A percentile compares a stretch with the other conserved stretches of the same genome.
phyloP scores from a whole-genome alignment of 1,140 invertebrate species.

The Centruroides sculpturatus region DNA sequence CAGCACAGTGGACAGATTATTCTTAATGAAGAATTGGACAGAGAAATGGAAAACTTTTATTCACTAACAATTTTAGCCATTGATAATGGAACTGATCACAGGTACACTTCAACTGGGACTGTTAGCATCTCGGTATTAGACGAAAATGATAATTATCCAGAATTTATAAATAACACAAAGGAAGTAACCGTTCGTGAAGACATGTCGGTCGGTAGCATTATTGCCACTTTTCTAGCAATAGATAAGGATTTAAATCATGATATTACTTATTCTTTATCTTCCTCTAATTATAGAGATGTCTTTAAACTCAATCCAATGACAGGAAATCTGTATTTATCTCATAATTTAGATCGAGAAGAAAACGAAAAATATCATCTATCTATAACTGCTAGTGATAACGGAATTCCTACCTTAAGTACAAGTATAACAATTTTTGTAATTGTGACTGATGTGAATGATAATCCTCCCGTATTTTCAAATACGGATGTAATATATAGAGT shows the following conservation, averaged over 20 bases:
- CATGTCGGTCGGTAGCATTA: slow-evolving; percentile 56
- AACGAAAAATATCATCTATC: slow-evolving; percentile 59
- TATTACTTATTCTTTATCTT: slow-evolving; percentile 65
- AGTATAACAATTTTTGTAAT: slow-evolving; percentile 59
- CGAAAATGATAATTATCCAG: slow-evolving; percentile 57
- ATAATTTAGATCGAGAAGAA: slow-evolving; percentile 77
- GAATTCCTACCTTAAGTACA: slow-evolving; percentile 62
- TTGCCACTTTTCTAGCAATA: slow-evolving; percentile 69
- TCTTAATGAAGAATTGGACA: slow-evolving; percentile 57
- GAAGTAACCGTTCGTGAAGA: slow-evolving; percentile 58
- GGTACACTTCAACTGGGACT: background rate
- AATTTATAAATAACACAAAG: background rate
- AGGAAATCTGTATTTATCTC: slow-evolving; percentile 73
- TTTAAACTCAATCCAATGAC: slow-evolving; percentile 68
- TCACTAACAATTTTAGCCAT: slow-evolving; percentile 60
- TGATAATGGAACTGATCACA: slow-evolving; percentile 34
- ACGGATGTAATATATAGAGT: slow-evolving; percentile 79
- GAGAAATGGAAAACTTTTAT: slow-evolving; percentile 63
- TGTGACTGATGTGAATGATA: slow-evolving; percentile 82
- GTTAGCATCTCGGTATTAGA: slow-evolving; percentile 38
- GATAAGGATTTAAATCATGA: slow-evolving; percentile 87
- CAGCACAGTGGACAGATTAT: slow-evolving; percentile 71
- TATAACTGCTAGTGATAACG: slow-evolving; percentile 71
- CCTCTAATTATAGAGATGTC: slow-evolving; percentile 65
- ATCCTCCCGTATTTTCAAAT: slow-evolving; percentile 77